A percentile compares a stretch with the other conserved stretches of the same genome.
Evolutionary conservation across 1,140 invertebrate genomes (phyloP).

Genomic region (Drosophila pachea): DNA sequence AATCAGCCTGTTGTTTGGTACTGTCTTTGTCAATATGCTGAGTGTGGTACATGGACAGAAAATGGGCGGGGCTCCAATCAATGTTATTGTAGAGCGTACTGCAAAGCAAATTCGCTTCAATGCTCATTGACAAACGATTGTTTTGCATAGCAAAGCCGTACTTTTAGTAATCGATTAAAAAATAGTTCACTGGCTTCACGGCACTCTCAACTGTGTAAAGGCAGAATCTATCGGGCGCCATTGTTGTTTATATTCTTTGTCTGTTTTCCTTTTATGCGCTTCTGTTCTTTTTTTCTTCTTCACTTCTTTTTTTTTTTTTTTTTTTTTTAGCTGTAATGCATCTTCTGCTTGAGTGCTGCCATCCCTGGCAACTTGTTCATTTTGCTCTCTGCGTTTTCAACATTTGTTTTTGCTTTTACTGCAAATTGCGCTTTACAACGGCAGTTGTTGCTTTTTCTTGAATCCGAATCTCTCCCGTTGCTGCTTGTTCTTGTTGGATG

Average conservation of each 20-base stretch:
- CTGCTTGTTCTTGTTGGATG: neutral
- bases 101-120: conserved; percentile 23
- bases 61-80: conserved; percentile 10
- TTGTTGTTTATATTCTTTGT: conserved; percentile 38
- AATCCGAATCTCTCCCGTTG: neutral
- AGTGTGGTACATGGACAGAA: neutral
- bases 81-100: conserved; percentile 14
- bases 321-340: conserved; percentile 24
- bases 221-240: conserved; percentile 14
- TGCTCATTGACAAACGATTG: conserved; percentile 36
- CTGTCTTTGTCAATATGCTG: neutral
- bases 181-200: conserved; percentile 16
- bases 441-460: conserved; percentile 13
- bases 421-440: conserved; percentile 26
- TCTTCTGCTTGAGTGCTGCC: conserved; percentile 17
- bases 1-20: neutral
- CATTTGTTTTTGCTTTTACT: conserved; percentile 26
- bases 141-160: conserved; percentile 13
- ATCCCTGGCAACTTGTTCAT: conserved; percentile 32
- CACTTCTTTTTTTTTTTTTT: conserved; percentile 2
- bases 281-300: conserved; percentile 5
- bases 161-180: conserved; percentile 29
- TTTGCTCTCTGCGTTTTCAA: conserved; percentile 35
- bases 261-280: neutral
- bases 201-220: neutral